Base-by-base conservation (phyloP, 2,113 vertebrate species). In the Mormyrus lacerda region DNA sequence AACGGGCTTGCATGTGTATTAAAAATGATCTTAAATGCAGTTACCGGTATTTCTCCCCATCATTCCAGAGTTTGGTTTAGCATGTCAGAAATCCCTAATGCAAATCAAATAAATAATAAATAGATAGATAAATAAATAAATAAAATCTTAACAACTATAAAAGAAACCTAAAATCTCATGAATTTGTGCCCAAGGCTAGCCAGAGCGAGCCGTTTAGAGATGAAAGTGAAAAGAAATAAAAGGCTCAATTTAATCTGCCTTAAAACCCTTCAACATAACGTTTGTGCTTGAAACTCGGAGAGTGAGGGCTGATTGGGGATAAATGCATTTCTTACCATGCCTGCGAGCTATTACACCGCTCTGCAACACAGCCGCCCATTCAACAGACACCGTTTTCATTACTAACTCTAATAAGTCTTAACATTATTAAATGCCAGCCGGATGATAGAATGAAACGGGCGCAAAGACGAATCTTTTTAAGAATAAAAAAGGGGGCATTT, bases 151-250 rank as follows among this genome's bases (percentile, higher is more conserved):
- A 96, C 95, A 95, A 96, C 95, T 95, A 93, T 93, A 95, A 95
- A 95, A 95, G 94, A 92, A 93, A 93, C 91, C 91, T 91, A 91
- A 95, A 96, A 95, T 94, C 96, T 97, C 96, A 95, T 96, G 95
- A 97, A 97, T 97, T 97, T 96, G 95, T 95, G 97, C 97, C 97
- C 95, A 95, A 96, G 97, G 98, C 97, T 94, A 97, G 96, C 95
- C 94, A 96, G 95, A 96, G 97, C 95, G 97, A 97, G 97, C 97
- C 95, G 97, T 97, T 97, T 96, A 97, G 97, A 99, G 98, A 99
- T 99, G 98, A 99, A 99, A 99, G 98, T 97, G 96, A 97, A 97
- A 96, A 96, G 96, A 97, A 99, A 99, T 98, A 98, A 99, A 96
- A 97, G 96, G 96, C 97, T 98, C 96, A 95, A 96, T 98, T 99